These are phyloP conservation scores for Scopus umbretta DNA, from an alignment of 2,113 vertebrate species.

Conservation along the genomic window DNA sequence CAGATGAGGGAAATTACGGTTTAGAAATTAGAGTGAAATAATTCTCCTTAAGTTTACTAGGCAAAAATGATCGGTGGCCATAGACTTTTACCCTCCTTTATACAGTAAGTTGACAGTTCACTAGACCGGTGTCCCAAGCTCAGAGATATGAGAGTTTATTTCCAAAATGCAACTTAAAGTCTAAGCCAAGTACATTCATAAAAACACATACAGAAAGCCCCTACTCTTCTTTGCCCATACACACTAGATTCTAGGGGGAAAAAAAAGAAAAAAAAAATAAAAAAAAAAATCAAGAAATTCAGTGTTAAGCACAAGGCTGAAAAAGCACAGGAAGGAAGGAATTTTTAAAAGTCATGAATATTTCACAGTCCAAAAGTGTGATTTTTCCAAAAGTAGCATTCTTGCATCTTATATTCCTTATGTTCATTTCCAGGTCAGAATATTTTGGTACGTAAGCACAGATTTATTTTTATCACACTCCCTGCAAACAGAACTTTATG, in stretches of 20 bases:
- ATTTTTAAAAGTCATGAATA: not conserved
- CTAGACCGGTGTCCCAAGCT: not conserved
- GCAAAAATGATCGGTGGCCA: not conserved
- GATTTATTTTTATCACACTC: not conserved
- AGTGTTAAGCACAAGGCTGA: not conserved
- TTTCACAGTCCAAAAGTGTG: not conserved
- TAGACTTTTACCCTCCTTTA: not conserved
- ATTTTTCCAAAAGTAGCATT: constrained; percentile 17
- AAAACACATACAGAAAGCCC: not conserved
- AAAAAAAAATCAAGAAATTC: not conserved
- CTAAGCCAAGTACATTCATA: not conserved
- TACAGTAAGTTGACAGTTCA: not conserved
- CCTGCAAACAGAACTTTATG: not conserved
- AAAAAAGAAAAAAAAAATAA: not conserved
- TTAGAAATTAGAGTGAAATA: not conserved
- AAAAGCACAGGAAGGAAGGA: constrained; percentile 18
- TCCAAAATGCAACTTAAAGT: not conserved
- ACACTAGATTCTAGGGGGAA: not conserved
- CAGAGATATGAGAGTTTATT: not conserved
- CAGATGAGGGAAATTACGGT: not conserved
- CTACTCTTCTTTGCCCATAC: not conserved
- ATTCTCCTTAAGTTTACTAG: not conserved
- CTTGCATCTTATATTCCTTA: not conserved
- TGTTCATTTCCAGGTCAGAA: not conserved
- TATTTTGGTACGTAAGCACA: not conserved